phyloP scores from a whole-genome alignment of 2,888 invertebrate species.

The Oligia latruncula region DNA sequence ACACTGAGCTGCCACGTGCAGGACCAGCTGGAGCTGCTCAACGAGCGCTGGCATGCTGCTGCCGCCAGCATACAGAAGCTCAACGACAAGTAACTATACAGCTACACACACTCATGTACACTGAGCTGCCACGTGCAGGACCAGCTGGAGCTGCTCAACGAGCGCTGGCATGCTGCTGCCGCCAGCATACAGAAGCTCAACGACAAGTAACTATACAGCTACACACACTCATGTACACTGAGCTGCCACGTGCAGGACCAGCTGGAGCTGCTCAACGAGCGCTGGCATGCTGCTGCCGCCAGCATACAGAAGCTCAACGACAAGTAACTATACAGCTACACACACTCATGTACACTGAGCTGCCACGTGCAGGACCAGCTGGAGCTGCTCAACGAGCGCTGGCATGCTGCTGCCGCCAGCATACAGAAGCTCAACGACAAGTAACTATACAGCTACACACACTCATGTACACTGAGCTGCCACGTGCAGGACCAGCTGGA shows the following conservation, averaged over 20 bases:
- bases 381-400: constrained; percentile 84
- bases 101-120: too few relatives aligned
- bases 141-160: background rate
- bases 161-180: too few relatives aligned
- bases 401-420: constrained; percentile 37
- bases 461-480: too few relatives aligned
- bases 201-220: background rate
- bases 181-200: background rate
- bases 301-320: background rate
- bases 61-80: background rate
- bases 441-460: background rate
- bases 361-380: constrained; percentile 90
- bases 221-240: background rate
- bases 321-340: background rate
- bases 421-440: constrained; percentile 4
- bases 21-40: constrained; percentile 1
- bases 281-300: too few relatives aligned
- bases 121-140: background rate
- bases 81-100: too few relatives aligned
- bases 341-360: constrained; percentile 77
- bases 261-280: constrained; percentile 1
- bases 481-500: constrained; percentile 6
- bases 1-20: constrained; percentile 1
- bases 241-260: background rate
- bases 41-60: background rate